Percentiles rank a stretch among this genome's conserved stretches.
phyloP scores from a whole-genome alignment of 2,888 invertebrate genomes.

The Pammene fasciana region DNA sequence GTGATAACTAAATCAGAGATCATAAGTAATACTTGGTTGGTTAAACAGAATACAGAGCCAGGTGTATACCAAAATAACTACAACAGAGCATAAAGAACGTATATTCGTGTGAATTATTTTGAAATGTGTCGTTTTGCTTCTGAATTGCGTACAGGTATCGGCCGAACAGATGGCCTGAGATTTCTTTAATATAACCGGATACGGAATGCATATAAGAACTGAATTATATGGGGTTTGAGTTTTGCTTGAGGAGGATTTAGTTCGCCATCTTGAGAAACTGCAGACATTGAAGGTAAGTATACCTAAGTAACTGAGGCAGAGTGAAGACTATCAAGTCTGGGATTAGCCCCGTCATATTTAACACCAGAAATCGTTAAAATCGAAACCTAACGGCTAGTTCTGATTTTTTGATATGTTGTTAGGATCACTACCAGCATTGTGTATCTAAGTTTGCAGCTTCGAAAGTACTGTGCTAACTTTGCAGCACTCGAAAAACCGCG shows the following conservation, averaged over 20 bases:
- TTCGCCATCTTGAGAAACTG: neutral
- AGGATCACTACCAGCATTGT: no score
- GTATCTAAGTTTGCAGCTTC: no score
- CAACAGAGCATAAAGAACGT: neutral
- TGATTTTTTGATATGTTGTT: no score
- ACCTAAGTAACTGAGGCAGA: no score
- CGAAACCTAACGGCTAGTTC: no score
- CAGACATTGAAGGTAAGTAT: no score
- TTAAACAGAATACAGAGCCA: conserved; percentile 52
- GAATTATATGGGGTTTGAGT: conserved; percentile 9
- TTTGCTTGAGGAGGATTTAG: neutral
- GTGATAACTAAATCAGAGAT: neutral
- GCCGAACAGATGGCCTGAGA: conserved; percentile 45
- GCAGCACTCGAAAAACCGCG: no score
- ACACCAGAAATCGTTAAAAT: no score
- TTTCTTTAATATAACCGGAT: conserved; percentile 38
- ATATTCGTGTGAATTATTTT: neutral
- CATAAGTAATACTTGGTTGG: neutral
- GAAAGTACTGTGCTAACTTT: no score
- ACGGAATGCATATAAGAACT: neutral
- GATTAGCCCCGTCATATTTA: no score
- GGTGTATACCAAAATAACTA: conserved; percentile 59
- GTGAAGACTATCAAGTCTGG: no score
- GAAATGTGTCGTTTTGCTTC: conserved; percentile 2
- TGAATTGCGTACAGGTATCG: conserved; percentile 15